phyloP scores from a whole-genome alignment of 2,888 invertebrate species.

The Vandiemenella viatica region DNA sequence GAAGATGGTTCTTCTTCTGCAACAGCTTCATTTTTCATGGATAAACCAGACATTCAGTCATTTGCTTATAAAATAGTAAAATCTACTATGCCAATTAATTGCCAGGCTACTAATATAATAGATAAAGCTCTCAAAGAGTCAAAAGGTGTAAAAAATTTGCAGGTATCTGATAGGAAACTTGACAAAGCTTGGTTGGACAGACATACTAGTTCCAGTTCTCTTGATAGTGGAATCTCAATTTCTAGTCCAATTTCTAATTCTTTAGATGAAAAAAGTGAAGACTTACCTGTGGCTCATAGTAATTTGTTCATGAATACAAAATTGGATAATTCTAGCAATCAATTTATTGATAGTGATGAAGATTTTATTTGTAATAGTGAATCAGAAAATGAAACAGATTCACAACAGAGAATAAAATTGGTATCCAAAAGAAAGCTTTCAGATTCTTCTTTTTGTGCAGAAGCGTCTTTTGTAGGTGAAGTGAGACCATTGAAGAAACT shows the following conservation, averaged over 20 bases:
- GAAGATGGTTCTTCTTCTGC: neutral
- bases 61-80: no score
- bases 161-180: conserved; percentile 24
- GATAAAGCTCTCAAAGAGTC: conserved; percentile 5
- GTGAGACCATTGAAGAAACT: neutral
- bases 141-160: neutral
- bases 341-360: conserved; percentile 41
- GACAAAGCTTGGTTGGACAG: conserved; percentile 45
- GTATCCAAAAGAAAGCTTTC: conserved; percentile 14
- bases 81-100: neutral
- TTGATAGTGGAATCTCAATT: conserved; percentile 2
- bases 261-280: conserved; percentile 9
- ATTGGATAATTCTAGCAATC: conserved; percentile 16
- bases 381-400: conserved; percentile 37
- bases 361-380: conserved; percentile 55
- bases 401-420: conserved; percentile 22
- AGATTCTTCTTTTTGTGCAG: conserved; percentile 21
- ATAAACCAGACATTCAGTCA: no score
- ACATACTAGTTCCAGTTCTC: conserved; percentile 24
- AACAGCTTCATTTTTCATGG: no score
- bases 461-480: neutral
- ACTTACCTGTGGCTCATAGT: neutral
- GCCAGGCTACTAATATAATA: conserved; percentile 10
- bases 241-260: neutral
- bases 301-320: neutral